These are phyloP conservation scores for Bagarius yarrelli DNA, from an alignment of 2,113 vertebrate species.

Conservation along the genomic window DNA sequence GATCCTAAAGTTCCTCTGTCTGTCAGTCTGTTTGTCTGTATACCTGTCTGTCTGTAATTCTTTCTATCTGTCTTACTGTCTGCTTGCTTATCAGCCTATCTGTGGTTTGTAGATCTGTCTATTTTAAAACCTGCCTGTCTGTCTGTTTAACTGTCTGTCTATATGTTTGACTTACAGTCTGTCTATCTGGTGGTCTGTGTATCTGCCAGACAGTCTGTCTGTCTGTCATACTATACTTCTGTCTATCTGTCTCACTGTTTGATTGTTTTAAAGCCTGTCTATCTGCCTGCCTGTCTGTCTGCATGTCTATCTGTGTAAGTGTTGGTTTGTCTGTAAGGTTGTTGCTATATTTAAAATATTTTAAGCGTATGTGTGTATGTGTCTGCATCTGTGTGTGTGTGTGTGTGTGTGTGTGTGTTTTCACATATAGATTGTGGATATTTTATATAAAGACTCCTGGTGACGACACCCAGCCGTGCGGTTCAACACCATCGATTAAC, in stretches of 20 bases:
- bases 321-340: not conserved
- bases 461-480: not conserved
- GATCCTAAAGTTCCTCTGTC: not conserved
- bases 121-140: not conserved
- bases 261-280: no score
- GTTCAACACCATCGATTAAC: not conserved
- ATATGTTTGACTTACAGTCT: not conserved
- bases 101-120: not conserved
- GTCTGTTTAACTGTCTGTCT: not conserved
- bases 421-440: conserved; percentile 8
- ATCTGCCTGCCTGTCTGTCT: not conserved
- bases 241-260: no score
- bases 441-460: not conserved
- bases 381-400: conserved; percentile 11
- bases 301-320: not conserved
- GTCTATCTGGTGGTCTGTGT: not conserved
- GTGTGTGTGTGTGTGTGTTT: not conserved
- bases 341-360: no score
- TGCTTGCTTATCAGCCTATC: not conserved
- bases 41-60: not conserved
- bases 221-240: no score
- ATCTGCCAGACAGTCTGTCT: no score
- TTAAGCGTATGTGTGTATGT: not conserved
- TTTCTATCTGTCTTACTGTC: not conserved
- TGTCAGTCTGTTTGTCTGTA: not conserved